Evolutionary conservation across 2,113 vertebrate genomes (phyloP), one percentile per base, ranked within the genome.

Genomic region (Trematocara macrostoma): DNA sequence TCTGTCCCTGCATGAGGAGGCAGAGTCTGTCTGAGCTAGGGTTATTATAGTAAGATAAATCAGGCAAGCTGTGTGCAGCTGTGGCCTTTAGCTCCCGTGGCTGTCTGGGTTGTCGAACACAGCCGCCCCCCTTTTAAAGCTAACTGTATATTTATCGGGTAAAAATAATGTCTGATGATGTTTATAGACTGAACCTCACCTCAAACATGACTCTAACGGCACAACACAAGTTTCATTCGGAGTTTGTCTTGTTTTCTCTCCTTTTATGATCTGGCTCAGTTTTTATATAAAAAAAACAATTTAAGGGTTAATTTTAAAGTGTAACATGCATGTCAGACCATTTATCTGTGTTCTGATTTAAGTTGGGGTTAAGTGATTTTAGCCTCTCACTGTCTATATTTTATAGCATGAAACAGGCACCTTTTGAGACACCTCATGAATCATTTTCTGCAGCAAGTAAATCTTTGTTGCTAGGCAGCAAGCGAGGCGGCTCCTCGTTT

Each of bases 381-480:
- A 52, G 52, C 78, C 47, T 57, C 45, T 42, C 15, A 38, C 57
- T 2, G 81, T 81, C 16, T 69, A 20, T 56, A 59, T 84, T 82
- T 79, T 76, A 42, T 20, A 78, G 40, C 45, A 1, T 14, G 42
- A 88, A 86, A 45, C 29, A 61, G 42, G 81, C 59, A 87, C 45
- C 69, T 85, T 88, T 82, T 74, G 51, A 92, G 83, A 90, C 57
- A 82, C 42, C 80, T 92, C 82, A 53, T 85, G 87, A 91, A 90
- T 91, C 81, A 40, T 61, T 87, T 38, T 76, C 78, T 86, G 18
- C 71, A 83, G 59, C 52, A 11, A 88, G 79, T 79, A 92, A 47
- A 57, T 85, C 82, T 89, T 89, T 92, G 95, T 96, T 96, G 94
- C 95, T 94, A 95, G 93, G 95, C 94, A 96, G 91, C 90, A 87